These are phyloP conservation scores for Sebastes schlegelii DNA, from an alignment of 2,113 vertebrate species.

Conservation along the genomic window DNA sequence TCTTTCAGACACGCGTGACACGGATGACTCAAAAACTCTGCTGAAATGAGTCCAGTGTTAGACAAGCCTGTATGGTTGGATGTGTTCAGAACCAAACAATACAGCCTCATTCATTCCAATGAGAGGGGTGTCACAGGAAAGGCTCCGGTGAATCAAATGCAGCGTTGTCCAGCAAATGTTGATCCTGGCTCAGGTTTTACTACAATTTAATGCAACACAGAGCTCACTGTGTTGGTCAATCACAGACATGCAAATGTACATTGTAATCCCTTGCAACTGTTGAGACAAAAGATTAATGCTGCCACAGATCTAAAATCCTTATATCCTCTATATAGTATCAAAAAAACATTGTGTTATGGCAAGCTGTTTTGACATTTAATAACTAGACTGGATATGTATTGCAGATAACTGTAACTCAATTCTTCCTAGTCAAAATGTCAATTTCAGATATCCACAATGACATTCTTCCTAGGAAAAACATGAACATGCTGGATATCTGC, in stretches of 20 bases:
- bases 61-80: neutral
- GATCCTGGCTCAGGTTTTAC: neutral
- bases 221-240: neutral
- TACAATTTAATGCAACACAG: neutral
- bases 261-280: too few relatives aligned
- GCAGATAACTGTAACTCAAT: too few relatives aligned
- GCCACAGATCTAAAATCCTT: too few relatives aligned
- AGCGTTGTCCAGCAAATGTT: neutral
- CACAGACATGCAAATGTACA: neutral
- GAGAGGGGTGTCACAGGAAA: neutral
- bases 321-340: too few relatives aligned
- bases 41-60: neutral
- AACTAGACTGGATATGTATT: too few relatives aligned
- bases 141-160: neutral
- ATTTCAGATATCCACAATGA: too few relatives aligned
- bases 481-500: too few relatives aligned
- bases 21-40: neutral
- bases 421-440: too few relatives aligned
- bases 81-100: neutral
- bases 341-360: too few relatives aligned
- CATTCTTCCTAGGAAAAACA: too few relatives aligned
- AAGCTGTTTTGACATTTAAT: too few relatives aligned
- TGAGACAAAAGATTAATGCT: too few relatives aligned
- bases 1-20: neutral
- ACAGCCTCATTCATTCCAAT: neutral